A percentile compares a stretch with the other conserved stretches of the same genome.
phyloP scores from a whole-genome alignment of 2,888 invertebrate genomes.

The Argyresthia albistria region DNA sequence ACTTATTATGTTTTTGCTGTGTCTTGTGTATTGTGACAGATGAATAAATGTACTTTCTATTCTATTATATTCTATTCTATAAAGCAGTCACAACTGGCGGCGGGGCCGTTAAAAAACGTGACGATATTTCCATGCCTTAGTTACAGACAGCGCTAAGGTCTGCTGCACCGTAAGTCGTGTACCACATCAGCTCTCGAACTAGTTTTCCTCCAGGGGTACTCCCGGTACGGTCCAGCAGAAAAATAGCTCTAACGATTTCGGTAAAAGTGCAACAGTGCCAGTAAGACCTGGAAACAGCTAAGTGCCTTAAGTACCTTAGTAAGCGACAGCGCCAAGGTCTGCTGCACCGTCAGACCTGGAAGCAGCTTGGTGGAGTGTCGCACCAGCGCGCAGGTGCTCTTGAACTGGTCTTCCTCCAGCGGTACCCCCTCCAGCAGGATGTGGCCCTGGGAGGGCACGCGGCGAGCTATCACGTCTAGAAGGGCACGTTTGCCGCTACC shows the following conservation, averaged over 20 bases:
- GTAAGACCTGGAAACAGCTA: not conserved
- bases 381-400: constrained; percentile 90
- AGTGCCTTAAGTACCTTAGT: constrained; percentile 75
- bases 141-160: constrained; percentile 69
- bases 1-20: too few relatives aligned
- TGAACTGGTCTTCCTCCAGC: constrained; percentile 85
- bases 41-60: too few relatives aligned
- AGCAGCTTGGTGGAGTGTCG: constrained; percentile 89
- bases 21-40: too few relatives aligned
- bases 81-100: too few relatives aligned
- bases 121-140: not conserved
- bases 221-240: constrained; percentile 84
- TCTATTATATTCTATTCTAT: too few relatives aligned
- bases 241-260: too few relatives aligned
- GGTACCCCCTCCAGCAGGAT: constrained; percentile 91
- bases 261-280: too few relatives aligned
- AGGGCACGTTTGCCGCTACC: constrained; percentile 96
- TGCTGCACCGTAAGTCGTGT: constrained; percentile 90
- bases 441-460: constrained; percentile 89
- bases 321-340: constrained; percentile 86
- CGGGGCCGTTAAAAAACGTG: too few relatives aligned
- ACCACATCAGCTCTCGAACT: constrained; percentile 91
- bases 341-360: constrained; percentile 89
- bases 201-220: constrained; percentile 91
- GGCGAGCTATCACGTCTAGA: constrained; percentile 90